Evolutionary conservation across 2,113 vertebrate genomes (phyloP).

Genomic region (Rousettus leschenaultii): DNA sequence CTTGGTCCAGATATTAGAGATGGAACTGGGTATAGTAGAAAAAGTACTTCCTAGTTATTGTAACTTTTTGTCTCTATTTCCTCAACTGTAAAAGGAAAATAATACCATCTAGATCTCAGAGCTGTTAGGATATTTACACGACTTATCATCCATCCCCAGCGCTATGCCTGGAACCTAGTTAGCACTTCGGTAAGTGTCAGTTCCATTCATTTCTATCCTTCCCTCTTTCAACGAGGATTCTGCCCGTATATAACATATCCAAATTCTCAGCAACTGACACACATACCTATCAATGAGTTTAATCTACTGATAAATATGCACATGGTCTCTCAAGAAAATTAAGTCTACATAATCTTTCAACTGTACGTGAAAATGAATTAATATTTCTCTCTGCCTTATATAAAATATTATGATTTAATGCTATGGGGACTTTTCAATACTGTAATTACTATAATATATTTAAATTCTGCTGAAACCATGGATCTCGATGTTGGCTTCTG

Average conservation of each 20-base stretch:
- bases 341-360: constrained; percentile 33
- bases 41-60: neutral
- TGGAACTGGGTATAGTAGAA: neutral
- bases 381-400: constrained; percentile 37
- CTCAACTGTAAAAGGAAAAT: neutral
- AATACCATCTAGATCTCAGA: neutral
- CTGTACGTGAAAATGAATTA: constrained; percentile 42
- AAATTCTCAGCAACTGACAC: constrained; percentile 22
- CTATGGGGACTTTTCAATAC: constrained; percentile 32
- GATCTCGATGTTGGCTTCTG: constrained; percentile 27
- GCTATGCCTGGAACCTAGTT: neutral
- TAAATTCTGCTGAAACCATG: constrained; percentile 35
- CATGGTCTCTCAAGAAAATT: constrained; percentile 42
- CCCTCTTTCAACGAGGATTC: neutral
- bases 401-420: constrained; percentile 46
- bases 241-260: neutral
- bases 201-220: neutral
- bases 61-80: neutral
- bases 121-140: neutral
- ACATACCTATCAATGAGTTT: neutral
- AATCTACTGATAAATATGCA: constrained; percentile 19
- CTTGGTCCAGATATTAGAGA: neutral
- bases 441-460: constrained; percentile 21
- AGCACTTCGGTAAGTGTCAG: neutral
- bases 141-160: neutral